A percentile compares a stretch with the other conserved stretches of the same genome.
These are phyloP conservation scores for Sparus aurata DNA, from an alignment of 2,797 vertebrate genomes.

Conservation along the genomic window DNA sequence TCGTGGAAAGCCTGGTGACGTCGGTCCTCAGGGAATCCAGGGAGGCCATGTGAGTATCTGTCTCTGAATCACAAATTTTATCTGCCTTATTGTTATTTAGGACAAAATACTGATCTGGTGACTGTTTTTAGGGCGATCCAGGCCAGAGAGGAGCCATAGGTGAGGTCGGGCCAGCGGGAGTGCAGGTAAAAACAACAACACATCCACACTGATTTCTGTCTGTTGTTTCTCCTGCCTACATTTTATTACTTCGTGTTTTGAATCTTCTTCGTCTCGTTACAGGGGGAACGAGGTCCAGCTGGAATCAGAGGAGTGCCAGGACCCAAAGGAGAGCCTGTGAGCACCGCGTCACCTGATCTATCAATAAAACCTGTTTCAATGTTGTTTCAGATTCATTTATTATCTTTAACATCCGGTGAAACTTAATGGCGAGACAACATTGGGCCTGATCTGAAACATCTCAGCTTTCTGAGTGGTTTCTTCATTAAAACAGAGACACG, in stretches of 20 bases:
- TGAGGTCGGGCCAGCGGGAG: conserved; percentile 90
- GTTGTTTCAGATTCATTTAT: no score
- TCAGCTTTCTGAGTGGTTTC: no score
- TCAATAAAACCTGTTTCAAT: neutral
- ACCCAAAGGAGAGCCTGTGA: conserved; percentile 92
- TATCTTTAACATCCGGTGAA: no score
- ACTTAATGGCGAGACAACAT: no score
- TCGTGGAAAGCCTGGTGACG: conserved; percentile 88
- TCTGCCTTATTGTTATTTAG: neutral
- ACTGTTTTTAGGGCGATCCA: conserved; percentile 88
- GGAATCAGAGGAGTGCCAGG: conserved; percentile 93
- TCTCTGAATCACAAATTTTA: neutral
- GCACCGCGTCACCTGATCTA: conserved; percentile 4
- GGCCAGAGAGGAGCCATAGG: conserved; percentile 92
- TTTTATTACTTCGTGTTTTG: neutral
- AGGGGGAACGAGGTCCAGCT: conserved; percentile 89
- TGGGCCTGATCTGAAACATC: no score
- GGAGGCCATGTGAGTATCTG: conserved; percentile 89
- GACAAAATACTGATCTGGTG: conserved; percentile 12
- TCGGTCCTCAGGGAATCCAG: conserved; percentile 89
- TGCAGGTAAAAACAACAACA: conserved; percentile 74
- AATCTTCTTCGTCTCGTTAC: neutral
- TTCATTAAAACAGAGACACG: no score
- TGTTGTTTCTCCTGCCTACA: no score
- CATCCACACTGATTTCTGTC: neutral